Evolutionary conservation across 2,113 vertebrate species (phyloP).

Genomic region (Microcebus murinus): DNA sequence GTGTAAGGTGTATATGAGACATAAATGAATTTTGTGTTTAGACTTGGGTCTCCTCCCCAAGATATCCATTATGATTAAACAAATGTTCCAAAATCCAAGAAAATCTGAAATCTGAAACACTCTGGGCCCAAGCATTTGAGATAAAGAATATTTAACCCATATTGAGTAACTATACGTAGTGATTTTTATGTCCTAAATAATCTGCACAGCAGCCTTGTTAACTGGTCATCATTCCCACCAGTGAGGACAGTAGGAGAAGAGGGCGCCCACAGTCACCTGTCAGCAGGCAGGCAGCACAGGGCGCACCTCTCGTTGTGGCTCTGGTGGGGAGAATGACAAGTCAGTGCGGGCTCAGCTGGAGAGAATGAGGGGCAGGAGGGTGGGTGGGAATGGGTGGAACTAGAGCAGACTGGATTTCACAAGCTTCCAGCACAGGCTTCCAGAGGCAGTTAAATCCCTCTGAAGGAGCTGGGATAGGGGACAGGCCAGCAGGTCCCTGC

Average conservation of each 20-base stretch:
- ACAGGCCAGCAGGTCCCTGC: not conserved
- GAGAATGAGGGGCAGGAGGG: not conserved
- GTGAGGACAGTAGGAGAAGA: not conserved
- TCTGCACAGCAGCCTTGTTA: not conserved
- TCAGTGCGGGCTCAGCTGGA: not conserved
- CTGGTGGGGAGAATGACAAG: not conserved
- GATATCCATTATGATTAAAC: not conserved
- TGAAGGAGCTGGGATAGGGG: not conserved
- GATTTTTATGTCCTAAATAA: not conserved
- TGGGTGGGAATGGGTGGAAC: not conserved
- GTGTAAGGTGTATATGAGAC: not conserved
- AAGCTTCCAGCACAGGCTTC: not conserved
- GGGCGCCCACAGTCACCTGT: accelerated
- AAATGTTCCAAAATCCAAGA: not conserved
- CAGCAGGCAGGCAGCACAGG: accelerated
- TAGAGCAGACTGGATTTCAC: not conserved
- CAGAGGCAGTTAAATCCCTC: not conserved
- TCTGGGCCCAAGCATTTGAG: not conserved
- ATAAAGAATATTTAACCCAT: not conserved
- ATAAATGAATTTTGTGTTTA: not conserved
- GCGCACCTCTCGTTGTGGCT: accelerated
- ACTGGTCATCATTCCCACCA: not conserved
- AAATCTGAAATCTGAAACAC: not conserved
- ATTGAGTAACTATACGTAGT: no score
- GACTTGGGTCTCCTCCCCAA: not conserved